Evolutionary conservation across 2,797 vertebrate species (phyloP).

Genomic region (Sebastolobus altivelis): DNA sequence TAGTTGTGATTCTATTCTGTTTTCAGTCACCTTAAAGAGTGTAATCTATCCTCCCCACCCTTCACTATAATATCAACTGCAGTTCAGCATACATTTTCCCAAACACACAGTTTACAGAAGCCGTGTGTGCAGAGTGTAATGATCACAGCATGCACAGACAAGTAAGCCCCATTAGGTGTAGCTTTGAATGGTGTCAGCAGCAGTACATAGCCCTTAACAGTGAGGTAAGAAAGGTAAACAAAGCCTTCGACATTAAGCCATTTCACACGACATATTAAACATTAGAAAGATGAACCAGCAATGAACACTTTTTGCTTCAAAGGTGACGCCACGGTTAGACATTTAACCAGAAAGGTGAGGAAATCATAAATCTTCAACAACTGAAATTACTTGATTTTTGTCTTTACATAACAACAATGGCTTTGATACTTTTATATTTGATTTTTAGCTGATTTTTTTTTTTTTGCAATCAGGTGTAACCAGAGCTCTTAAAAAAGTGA

Average conservation of each 20-base stretch:
- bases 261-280: slow-evolving; percentile 22
- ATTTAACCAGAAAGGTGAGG: slow-evolving; percentile 23
- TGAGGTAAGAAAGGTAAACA: slow-evolving; percentile 65
- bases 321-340: slow-evolving; percentile 5
- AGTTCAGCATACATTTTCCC: not conserved
- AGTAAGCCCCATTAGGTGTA: slow-evolving; percentile 14
- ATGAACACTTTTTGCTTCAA: slow-evolving; percentile 22
- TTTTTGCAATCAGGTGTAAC: slow-evolving; percentile 40
- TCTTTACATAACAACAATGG: not conserved
- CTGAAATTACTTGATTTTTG: not conserved
- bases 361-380: not conserved
- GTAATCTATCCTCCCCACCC: not conserved
- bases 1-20: not conserved
- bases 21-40: not conserved
- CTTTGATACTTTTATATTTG: not conserved
- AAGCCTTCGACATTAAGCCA: slow-evolving; percentile 27
- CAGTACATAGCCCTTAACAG: slow-evolving; percentile 68
- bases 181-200: slow-evolving; percentile 27
- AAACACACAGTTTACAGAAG: not conserved
- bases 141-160: slow-evolving; percentile 37
- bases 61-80: not conserved
- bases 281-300: slow-evolving; percentile 14
- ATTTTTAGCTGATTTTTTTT: not conserved
- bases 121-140: not conserved
- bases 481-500: slow-evolving; percentile 36